These are phyloP conservation scores for Argyresthia albistria DNA, from an alignment of 2,888 invertebrate species.

Conservation along the genomic window DNA sequence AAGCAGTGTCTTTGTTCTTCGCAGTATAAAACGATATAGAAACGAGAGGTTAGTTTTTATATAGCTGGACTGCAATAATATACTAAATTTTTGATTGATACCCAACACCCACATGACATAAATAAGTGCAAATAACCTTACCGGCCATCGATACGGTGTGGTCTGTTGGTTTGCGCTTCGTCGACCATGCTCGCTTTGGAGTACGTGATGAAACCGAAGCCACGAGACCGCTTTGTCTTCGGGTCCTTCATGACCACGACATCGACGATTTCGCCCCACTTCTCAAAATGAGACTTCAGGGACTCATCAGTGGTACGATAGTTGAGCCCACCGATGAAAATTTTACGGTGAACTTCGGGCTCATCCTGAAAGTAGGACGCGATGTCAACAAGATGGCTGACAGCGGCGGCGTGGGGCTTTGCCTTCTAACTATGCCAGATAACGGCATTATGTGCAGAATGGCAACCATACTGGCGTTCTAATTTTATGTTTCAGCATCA, in stretches of 20 bases:
- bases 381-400: conserved; percentile 59
- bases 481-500: too few species aligned
- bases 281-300: conserved; percentile 93
- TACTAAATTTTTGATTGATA: too few species aligned
- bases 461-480: too few species aligned
- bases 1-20: conserved; percentile 46
- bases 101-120: too few species aligned
- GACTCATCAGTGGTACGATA: conserved; percentile 96
- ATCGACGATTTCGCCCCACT: conserved; percentile 97
- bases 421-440: neutral
- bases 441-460: too few species aligned
- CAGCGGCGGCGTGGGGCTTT: neutral
- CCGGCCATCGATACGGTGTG: conserved; percentile 93
- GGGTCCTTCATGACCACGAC: conserved; percentile 98
- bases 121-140: conserved; percentile 29
- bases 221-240: conserved; percentile 93
- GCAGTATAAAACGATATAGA: conserved; percentile 63
- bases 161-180: conserved; percentile 91
- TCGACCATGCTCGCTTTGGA: conserved; percentile 96
- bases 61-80: conserved; percentile 58
- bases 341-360: conserved; percentile 90
- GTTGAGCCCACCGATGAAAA: conserved; percentile 96
- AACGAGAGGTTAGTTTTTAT: conserved; percentile 35
- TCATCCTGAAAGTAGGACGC: conserved; percentile 71
- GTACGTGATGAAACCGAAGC: conserved; percentile 99